A percentile compares a stretch with the other conserved stretches of the same genome.
Evolutionary conservation across 2,113 vertebrate species (phyloP).

Genomic region (Aramus guarauna): DNA sequence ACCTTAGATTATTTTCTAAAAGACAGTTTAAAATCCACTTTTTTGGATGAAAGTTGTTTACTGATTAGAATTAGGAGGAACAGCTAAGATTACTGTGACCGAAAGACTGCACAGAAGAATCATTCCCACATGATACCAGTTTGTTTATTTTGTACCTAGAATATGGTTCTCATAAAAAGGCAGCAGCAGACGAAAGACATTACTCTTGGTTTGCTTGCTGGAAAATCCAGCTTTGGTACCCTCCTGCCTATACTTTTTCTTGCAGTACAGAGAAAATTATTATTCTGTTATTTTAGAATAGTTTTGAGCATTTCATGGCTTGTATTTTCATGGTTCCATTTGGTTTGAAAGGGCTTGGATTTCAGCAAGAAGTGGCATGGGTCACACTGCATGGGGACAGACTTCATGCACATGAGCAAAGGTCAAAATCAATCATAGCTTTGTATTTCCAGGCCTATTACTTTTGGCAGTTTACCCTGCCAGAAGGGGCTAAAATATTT

Average conservation of each 20-base stretch:
- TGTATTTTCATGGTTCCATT: not conserved
- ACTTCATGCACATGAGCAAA: constrained; percentile 53
- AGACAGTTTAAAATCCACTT: not conserved
- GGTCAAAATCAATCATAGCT: constrained; percentile 62
- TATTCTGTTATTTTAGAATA: constrained; percentile 15
- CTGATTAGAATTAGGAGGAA: not conserved
- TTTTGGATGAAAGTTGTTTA: not conserved
- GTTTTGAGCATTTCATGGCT: not conserved
- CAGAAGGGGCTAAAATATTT: constrained; percentile 42
- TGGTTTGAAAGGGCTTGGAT: constrained; percentile 19
- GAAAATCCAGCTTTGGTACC: not conserved
- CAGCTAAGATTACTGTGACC: not conserved
- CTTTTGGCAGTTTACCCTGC: constrained; percentile 50
- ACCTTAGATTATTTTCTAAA: not conserved
- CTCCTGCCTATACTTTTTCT: not conserved
- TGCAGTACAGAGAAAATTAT: not conserved
- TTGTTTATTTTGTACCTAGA: constrained; percentile 22
- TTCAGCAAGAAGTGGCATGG: constrained; percentile 32
- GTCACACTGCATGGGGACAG: constrained; percentile 46
- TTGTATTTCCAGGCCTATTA: constrained; percentile 42
- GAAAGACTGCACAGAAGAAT: not conserved
- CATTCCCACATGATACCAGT: not conserved
- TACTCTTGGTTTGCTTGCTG: not conserved
- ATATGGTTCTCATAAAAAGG: constrained; percentile 29
- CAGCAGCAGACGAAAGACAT: not conserved